Evolutionary conservation across 2,888 invertebrate species (phyloP).

Genomic region (Caenorhabditis angaria): DNA sequence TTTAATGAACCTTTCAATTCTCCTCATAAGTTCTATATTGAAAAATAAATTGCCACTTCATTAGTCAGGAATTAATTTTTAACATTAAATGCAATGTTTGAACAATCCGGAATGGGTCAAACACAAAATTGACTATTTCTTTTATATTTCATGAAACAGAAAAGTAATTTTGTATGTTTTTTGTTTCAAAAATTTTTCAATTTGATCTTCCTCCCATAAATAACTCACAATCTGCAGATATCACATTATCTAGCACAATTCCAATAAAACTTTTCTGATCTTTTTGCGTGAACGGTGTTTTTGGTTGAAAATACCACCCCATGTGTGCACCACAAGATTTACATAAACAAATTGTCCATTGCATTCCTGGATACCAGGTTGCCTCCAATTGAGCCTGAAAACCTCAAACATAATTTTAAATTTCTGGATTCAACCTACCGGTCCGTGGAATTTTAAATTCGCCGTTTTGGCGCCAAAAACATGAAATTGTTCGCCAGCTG

Average conservation of each 20-base stretch:
- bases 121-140: no score
- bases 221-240: constrained; percentile 53
- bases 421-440: constrained; percentile 14
- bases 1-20: no score
- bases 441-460: constrained; percentile 39
- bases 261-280: constrained; percentile 43
- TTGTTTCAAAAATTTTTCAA: no score
- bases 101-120: no score
- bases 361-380: constrained; percentile 50
- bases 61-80: no score
- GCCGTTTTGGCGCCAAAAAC: constrained; percentile 45
- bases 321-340: constrained; percentile 40
- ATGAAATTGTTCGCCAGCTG: constrained; percentile 46
- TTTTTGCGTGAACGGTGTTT: constrained; percentile 10
- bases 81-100: no score
- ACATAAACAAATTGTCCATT: constrained; percentile 51
- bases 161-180: no score
- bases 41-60: no score
- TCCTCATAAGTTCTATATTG: no score
- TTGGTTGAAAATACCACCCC: constrained; percentile 56
- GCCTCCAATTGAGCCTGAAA: constrained; percentile 41
- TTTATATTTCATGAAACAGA: no score
- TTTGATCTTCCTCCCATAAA: not conserved
- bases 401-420: not conserved
- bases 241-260: constrained; percentile 50